Evolutionary conservation across 2,113 vertebrate genomes (phyloP).

Genomic region (Ceratotherium simum): DNA sequence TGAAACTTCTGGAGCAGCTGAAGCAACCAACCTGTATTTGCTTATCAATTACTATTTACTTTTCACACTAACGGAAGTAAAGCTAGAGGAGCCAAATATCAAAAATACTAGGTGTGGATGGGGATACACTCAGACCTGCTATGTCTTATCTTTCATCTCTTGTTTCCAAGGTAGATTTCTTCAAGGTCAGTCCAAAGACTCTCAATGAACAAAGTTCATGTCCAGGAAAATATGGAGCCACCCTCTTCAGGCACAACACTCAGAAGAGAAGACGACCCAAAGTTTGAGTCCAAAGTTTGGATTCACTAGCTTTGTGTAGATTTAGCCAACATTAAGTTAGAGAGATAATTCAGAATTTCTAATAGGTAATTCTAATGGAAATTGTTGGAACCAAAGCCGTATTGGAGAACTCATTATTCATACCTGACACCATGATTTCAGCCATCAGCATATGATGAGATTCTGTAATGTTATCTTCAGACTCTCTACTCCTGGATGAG

Average conservation of each 20-base stretch:
- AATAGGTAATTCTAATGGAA: neutral
- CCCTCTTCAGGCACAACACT: neutral
- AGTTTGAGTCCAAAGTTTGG: neutral
- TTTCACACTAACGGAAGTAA: neutral
- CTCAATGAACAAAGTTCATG: neutral
- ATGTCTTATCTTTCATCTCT: neutral
- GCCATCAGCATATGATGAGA: slow-evolving; percentile 78
- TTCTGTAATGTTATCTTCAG: neutral
- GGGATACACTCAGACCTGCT: neutral
- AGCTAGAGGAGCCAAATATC: neutral
- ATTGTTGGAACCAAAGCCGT: neutral
- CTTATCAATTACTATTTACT: neutral
- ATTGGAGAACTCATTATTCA: neutral
- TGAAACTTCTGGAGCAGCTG: neutral
- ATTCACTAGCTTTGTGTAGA: neutral
- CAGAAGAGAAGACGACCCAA: neutral
- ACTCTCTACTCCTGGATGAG: neutral
- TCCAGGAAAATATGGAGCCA: too few relatives aligned
- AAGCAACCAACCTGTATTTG: neutral
- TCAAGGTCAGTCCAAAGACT: neutral
- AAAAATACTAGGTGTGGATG: neutral
- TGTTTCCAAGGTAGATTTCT: slow-evolving; percentile 7
- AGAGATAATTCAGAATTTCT: neutral
- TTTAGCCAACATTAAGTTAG: neutral
- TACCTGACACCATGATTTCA: slow-evolving; percentile 95